Evolutionary conservation across 2,888 invertebrate species (phyloP).

Genomic region (Phragmatobia fuliginosa): DNA sequence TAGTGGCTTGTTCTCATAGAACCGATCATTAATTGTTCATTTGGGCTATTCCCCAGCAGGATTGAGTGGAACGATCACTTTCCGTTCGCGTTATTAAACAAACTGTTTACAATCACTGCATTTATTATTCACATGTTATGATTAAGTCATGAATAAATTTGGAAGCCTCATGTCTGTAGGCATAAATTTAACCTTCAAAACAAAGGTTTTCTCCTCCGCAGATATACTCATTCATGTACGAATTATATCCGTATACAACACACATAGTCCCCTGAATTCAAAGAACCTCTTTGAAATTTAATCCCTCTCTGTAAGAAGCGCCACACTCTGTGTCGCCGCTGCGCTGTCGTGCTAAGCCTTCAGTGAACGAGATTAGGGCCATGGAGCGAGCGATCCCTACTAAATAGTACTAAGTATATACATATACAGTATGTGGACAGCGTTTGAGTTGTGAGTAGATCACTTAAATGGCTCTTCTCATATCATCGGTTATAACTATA

Average conservation of each 20-base stretch:
- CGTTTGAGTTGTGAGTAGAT: background rate
- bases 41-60: background rate
- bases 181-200: constrained; percentile 8
- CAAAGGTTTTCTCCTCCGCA: constrained; percentile 6
- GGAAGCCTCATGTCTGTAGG: background rate
- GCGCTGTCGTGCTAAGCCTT: constrained; percentile 61
- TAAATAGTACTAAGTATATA: constrained; percentile 25
- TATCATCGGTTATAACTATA: background rate
- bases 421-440: constrained; percentile 7
- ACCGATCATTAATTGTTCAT: background rate
- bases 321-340: constrained; percentile 43
- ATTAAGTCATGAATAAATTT: constrained; percentile 2
- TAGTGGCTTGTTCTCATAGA: background rate
- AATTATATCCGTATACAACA: constrained; percentile 31
- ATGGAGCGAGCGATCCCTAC: constrained; percentile 54
- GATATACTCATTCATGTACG: constrained; percentile 26
- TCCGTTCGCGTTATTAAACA: background rate
- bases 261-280: constrained; percentile 42
- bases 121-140: background rate
- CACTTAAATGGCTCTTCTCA: background rate
- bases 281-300: constrained; percentile 72
- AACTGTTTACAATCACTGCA: background rate
- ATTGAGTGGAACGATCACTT: background rate
- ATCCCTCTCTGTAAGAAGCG: constrained; percentile 68
- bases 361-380: constrained; percentile 59